Conservation (phyloP, 2,888 invertebrate species). For the Acanthacorydalis orientalis region DNA sequence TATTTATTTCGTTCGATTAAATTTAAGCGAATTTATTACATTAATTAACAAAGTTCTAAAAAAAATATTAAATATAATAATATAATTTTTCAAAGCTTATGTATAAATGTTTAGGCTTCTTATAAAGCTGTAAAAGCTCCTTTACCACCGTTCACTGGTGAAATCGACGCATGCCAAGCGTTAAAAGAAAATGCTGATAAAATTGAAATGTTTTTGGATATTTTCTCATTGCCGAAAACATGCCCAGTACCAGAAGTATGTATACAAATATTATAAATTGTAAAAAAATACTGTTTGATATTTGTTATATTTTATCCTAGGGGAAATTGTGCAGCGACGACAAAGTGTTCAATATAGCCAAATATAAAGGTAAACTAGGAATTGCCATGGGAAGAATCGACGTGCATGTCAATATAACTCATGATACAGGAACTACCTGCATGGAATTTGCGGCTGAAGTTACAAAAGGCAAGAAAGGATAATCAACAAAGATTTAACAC, state of each 20-base stretch:
- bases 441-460: constrained; percentile 11
- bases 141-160: constrained; percentile 25
- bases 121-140: constrained; percentile 26
- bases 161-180: constrained; percentile 24
- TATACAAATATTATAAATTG: neutral
- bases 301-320: neutral
- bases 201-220: constrained; percentile 15
- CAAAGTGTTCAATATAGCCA: constrained; percentile 23
- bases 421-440: constrained; percentile 25
- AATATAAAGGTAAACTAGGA: constrained; percentile 26
- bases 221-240: constrained; percentile 24
- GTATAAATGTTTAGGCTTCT: constrained; percentile 15
- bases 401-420: constrained; percentile 21
- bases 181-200: constrained; percentile 16
- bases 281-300: neutral
- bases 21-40: too few species aligned
- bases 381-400: constrained; percentile 25
- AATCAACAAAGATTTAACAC: neutral
- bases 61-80: neutral
- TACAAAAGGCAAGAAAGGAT: constrained; percentile 8
- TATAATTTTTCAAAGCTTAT: neutral
- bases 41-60: too few species aligned
- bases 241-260: constrained; percentile 25
- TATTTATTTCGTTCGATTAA: too few species aligned
- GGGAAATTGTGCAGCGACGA: constrained; percentile 10